phyloP scores from a whole-genome alignment of 2,797 vertebrate species.

The Sebastes diaconus region DNA sequence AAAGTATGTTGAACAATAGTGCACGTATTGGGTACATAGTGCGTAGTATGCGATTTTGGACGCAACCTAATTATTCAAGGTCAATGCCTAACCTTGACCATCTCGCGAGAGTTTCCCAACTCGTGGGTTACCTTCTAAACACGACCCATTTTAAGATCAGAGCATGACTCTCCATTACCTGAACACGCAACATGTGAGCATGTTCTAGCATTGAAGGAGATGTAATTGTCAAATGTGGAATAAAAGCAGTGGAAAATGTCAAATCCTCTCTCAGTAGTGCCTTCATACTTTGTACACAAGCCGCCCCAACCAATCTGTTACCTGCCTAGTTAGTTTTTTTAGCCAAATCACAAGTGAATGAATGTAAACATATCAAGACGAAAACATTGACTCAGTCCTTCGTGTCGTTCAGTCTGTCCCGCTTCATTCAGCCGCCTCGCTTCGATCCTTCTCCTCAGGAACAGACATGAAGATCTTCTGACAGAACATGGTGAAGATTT shows the following conservation, averaged over 20 bases:
- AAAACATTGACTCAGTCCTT: conserved; percentile 34
- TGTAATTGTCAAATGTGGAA: not conserved
- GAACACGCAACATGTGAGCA: not conserved
- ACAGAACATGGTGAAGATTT: conserved; percentile 84
- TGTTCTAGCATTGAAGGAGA: conserved; percentile 11
- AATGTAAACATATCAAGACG: conserved; percentile 49
- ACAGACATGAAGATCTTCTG: conserved; percentile 85
- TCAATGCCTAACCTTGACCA: too few species aligned
- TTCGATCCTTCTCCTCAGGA: conserved; percentile 74
- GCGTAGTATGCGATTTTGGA: too few species aligned
- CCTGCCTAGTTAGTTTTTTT: not conserved
- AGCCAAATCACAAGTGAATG: conserved; percentile 28
- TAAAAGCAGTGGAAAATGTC: not conserved
- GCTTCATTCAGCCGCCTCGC: conserved; percentile 47
- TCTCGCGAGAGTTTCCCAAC: too few species aligned
- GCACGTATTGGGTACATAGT: too few species aligned
- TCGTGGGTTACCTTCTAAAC: too few species aligned
- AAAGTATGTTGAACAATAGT: too few species aligned
- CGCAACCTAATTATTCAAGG: too few species aligned
- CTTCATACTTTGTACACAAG: not conserved
- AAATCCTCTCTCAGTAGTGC: not conserved
- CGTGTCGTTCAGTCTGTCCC: not conserved
- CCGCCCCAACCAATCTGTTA: not conserved
- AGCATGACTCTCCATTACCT: not conserved
- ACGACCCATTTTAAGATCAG: not conserved